Evolutionary conservation across 2,797 vertebrate genomes (phyloP).

Genomic region (Neosalanx taihuensis): DNA sequence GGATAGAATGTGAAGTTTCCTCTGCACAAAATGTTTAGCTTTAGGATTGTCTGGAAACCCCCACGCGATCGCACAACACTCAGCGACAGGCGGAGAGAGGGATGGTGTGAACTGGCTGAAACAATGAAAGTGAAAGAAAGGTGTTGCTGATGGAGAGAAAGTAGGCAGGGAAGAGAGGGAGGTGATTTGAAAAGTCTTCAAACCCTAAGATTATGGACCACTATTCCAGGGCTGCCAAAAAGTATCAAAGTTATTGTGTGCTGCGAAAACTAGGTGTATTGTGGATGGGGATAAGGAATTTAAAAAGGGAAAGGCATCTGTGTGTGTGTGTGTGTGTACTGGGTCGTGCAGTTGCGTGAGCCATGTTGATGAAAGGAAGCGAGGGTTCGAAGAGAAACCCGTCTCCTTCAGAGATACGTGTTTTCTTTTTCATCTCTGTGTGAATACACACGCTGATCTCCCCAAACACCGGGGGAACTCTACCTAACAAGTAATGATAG

Average conservation of each 20-base stretch:
- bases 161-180: constrained; percentile 37
- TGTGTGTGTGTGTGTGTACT: background rate
- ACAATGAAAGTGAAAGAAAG: constrained; percentile 59
- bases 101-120: constrained; percentile 64
- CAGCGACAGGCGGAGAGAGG: constrained; percentile 59
- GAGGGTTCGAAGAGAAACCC: constrained; percentile 47
- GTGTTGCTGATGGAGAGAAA: constrained; percentile 54
- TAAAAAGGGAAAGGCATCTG: background rate
- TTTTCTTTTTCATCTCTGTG: constrained; percentile 59
- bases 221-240: background rate
- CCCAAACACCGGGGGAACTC: constrained; percentile 41
- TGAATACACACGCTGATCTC: constrained; percentile 52
- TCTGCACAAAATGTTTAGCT: background rate
- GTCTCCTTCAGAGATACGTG: constrained; percentile 54
- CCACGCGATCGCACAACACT: background rate
- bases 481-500: background rate
- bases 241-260: background rate
- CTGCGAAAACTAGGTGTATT: constrained; percentile 9
- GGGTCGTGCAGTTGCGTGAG: constrained; percentile 29
- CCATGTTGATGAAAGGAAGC: constrained; percentile 59
- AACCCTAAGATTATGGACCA: background rate
- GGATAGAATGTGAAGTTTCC: no score
- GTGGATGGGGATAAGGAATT: constrained; percentile 8
- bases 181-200: background rate
- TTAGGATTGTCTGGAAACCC: background rate